phyloP scores from a whole-genome alignment of 2,113 vertebrate species.

The Sakesphorus luctuosus region DNA sequence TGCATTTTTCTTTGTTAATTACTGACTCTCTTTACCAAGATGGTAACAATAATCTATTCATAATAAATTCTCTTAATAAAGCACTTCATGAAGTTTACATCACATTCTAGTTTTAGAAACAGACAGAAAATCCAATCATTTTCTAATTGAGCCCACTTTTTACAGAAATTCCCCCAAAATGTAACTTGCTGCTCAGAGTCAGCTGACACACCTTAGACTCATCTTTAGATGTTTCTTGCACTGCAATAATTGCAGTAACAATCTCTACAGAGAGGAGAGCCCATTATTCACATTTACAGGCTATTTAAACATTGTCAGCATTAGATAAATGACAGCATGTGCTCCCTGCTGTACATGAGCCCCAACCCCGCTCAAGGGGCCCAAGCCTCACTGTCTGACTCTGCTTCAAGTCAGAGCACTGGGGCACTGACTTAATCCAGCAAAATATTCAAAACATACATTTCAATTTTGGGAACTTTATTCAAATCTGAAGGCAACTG shows the following conservation, averaged over 20 bases:
- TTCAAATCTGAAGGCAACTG: conserved; percentile 64
- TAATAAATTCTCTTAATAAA: not conserved
- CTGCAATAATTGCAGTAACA: not conserved
- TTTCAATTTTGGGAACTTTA: conserved; percentile 53
- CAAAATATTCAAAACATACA: conserved; percentile 14
- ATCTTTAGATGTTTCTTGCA: not conserved
- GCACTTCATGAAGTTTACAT: not conserved
- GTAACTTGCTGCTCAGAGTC: not conserved
- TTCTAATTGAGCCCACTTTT: not conserved
- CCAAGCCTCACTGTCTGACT: not conserved
- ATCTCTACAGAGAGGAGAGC: not conserved
- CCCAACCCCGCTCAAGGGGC: rapidly evolving
- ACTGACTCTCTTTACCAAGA: not conserved
- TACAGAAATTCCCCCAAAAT: not conserved
- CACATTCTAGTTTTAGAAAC: not conserved
- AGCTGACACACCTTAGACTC: not conserved
- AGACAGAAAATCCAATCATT: not conserved
- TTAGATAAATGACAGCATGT: not conserved
- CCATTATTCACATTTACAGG: not conserved
- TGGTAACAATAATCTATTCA: not conserved
- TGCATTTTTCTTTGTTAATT: not conserved
- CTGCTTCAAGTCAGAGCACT: not conserved
- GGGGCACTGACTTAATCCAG: not conserved
- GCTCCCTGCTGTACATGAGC: not conserved
- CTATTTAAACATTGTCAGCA: not conserved